Conservation (phyloP, 2,797 vertebrate genomes). For the Leuciscus waleckii region DNA sequence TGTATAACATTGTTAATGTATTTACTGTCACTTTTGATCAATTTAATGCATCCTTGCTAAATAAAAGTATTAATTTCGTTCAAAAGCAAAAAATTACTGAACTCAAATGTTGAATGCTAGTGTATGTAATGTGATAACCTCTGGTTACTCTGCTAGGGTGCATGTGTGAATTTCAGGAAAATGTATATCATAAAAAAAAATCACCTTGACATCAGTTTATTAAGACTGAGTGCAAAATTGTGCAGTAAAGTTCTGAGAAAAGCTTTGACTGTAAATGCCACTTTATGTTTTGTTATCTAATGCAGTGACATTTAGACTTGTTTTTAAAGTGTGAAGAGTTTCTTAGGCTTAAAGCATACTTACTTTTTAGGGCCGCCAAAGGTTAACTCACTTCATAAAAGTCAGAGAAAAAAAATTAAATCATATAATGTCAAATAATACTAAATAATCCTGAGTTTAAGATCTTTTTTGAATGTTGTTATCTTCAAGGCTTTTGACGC, state of each 20-base stretch:
- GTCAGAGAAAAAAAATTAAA: neutral
- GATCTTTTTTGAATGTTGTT: neutral
- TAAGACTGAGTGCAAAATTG: neutral
- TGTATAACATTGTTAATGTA: neutral
- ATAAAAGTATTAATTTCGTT: neutral
- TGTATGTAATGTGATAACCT: neutral
- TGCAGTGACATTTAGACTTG: neutral
- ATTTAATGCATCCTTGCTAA: neutral
- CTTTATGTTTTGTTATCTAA: neutral
- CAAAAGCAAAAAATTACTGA: neutral
- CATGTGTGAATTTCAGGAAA: neutral
- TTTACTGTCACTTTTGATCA: neutral
- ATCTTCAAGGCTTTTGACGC: neutral
- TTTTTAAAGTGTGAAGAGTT: neutral
- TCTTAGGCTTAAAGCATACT: neutral
- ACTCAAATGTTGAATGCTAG: neutral
- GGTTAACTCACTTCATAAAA: neutral
- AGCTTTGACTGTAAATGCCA: neutral
- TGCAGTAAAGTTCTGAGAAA: neutral
- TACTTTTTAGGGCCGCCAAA: neutral
- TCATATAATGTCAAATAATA: neutral
- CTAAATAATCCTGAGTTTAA: too few relatives aligned
- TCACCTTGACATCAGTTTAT: neutral
- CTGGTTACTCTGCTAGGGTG: neutral
- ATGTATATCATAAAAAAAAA: neutral